These are phyloP conservation scores for Channa argus DNA, from an alignment of 2,113 vertebrate genomes.

Conservation along the genomic window DNA sequence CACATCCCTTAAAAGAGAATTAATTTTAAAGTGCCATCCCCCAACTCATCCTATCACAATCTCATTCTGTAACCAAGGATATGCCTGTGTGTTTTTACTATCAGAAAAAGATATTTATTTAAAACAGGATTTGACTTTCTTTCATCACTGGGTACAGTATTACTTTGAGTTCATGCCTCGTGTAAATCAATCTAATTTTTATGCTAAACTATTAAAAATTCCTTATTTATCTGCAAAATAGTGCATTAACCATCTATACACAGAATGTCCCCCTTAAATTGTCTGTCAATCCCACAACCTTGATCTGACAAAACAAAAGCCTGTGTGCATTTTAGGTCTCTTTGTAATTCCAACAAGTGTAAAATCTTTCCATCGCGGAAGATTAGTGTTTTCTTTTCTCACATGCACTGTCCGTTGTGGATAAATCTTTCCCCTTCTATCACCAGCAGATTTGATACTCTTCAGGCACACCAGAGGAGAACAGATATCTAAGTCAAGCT, in stretches of 20 bases:
- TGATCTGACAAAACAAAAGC: conserved; percentile 8
- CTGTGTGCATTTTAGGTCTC: conserved; percentile 8
- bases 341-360: conserved; percentile 21
- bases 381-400: conserved; percentile 44
- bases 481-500: conserved; percentile 64
- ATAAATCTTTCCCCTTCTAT: conserved; percentile 62
- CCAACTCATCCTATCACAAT: conserved; percentile 37
- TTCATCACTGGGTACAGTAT: conserved; percentile 34
- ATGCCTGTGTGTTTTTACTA: conserved; percentile 34
- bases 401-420: conserved; percentile 39
- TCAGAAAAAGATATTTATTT: conserved; percentile 42
- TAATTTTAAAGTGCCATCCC: conserved; percentile 37
- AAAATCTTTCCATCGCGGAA: conserved; percentile 18
- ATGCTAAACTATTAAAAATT: neutral
- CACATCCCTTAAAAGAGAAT: conserved; percentile 44
- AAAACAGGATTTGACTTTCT: conserved; percentile 49
- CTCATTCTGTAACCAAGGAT: conserved; percentile 46
- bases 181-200: conserved; percentile 15
- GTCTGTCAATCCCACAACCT: conserved; percentile 9
- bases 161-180: conserved; percentile 17
- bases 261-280: conserved; percentile 12
- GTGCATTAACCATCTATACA: neutral
- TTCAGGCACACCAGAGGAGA: conserved; percentile 60
- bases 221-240: conserved; percentile 17
- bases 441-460: conserved; percentile 54